Conservation (phyloP, 2,113 vertebrate genomes). For the Bubo blakistoni region DNA sequence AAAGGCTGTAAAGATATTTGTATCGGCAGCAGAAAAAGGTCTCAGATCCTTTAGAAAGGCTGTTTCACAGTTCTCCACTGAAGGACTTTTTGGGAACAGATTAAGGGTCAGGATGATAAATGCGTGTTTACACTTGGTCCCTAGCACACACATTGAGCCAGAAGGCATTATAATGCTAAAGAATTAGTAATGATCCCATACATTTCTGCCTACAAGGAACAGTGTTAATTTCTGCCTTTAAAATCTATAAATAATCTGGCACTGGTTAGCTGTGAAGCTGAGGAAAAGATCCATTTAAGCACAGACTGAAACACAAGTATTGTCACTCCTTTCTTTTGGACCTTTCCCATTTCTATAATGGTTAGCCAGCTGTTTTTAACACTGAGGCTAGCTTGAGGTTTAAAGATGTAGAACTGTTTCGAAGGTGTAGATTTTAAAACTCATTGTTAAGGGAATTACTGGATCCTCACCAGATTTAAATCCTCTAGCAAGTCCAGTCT, state of each 20-base stretch:
- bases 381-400: neutral
- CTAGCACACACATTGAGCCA: neutral
- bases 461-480: neutral
- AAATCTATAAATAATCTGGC: conserved; percentile 2
- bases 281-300: conserved; percentile 1
- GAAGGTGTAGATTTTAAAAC: neutral
- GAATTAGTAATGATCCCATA: conserved; percentile 19
- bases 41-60: neutral
- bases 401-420: neutral
- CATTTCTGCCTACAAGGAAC: conserved; percentile 13
- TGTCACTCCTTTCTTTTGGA: neutral
- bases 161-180: conserved; percentile 20
- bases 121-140: conserved; percentile 8
- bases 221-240: conserved; percentile 39
- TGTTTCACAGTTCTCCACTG: neutral
- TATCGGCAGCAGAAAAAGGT: neutral
- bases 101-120: neutral
- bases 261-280: neutral
- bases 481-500: neutral
- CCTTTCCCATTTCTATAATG: neutral
- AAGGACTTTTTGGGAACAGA: conserved; percentile 22
- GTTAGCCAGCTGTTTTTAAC: neutral
- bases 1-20: neutral
- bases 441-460: neutral
- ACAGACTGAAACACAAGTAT: neutral